Conservation (phyloP, 2,888 invertebrate genomes). For the Maniola hyperantus region DNA sequence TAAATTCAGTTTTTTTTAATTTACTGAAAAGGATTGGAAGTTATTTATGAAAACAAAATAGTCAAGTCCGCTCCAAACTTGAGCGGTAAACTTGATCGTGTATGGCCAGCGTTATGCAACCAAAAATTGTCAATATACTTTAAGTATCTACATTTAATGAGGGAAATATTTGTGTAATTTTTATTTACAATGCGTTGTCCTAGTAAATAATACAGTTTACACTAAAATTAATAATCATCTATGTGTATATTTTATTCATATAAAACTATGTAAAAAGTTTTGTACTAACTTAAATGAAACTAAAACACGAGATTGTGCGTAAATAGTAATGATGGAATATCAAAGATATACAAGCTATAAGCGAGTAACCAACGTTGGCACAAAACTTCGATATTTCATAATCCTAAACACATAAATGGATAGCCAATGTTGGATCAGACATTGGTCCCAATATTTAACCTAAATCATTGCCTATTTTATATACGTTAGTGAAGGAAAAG, state of each 20-base stretch:
- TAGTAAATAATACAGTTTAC: not conserved
- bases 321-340: conserved; percentile 2
- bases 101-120: too few relatives aligned
- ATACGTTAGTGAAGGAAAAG: not conserved
- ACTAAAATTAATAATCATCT: not conserved
- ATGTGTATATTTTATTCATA: not conserved
- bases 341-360: conserved; percentile 6
- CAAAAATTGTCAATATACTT: too few relatives aligned
- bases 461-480: conserved; percentile 5
- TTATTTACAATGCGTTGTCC: not conserved
- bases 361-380: conserved; percentile 35
- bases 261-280: not conserved
- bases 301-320: conserved; percentile 2
- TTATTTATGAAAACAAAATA: too few relatives aligned
- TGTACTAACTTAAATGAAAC: not conserved
- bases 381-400: conserved; percentile 21
- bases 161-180: not conserved
- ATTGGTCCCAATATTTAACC: conserved; percentile 26
- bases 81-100: too few relatives aligned
- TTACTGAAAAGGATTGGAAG: too few relatives aligned
- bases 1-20: too few relatives aligned
- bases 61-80: too few relatives aligned
- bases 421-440: conserved; percentile 27
- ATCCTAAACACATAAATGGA: conserved; percentile 22
- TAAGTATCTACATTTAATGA: not conserved